phyloP scores from a whole-genome alignment of 2,797 vertebrate species.

The Hephaestus fuliginosus region DNA sequence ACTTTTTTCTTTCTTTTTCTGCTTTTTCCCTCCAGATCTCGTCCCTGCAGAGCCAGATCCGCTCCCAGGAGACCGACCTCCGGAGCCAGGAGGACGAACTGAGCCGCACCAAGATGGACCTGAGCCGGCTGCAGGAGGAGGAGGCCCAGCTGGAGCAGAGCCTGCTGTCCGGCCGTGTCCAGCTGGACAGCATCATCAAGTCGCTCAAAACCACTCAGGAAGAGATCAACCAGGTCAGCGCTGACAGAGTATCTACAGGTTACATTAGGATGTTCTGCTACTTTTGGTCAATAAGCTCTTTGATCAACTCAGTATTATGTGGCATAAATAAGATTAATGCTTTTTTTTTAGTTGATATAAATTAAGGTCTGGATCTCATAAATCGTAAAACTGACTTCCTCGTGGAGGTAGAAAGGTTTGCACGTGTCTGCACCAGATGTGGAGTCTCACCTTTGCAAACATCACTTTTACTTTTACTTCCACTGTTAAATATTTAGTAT shows the following conservation, averaged over 20 bases:
- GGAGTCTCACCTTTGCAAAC: not conserved
- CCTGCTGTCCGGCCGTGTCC: conserved; percentile 90
- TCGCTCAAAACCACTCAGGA: conserved; percentile 95
- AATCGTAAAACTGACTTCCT: not conserved
- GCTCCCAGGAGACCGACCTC: conserved; percentile 92
- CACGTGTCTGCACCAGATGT: conserved; percentile 1
- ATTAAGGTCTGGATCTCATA: not conserved
- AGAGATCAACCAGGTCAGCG: conserved; percentile 94
- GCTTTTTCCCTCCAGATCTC: conserved; percentile 88
- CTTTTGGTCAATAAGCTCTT: not conserved
- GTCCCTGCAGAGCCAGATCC: conserved; percentile 93
- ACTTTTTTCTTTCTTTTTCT: not conserved
- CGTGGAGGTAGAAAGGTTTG: not conserved
- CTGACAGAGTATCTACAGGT: conserved; percentile 6
- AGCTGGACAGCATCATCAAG: conserved; percentile 94
- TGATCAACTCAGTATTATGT: not conserved
- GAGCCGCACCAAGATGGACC: conserved; percentile 89
- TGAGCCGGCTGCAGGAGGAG: conserved; percentile 93
- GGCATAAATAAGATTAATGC: not conserved
- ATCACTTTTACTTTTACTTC: conserved; percentile 14
- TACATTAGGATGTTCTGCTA: conserved; percentile 16
- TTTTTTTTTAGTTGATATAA: not conserved
- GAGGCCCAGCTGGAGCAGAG: conserved; percentile 94
- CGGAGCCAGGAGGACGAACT: conserved; percentile 93
- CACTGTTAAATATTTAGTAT: not conserved